These are phyloP conservation scores for Phoebastria nigripes DNA, from an alignment of 2,797 vertebrate species.

Conservation along the genomic window DNA sequence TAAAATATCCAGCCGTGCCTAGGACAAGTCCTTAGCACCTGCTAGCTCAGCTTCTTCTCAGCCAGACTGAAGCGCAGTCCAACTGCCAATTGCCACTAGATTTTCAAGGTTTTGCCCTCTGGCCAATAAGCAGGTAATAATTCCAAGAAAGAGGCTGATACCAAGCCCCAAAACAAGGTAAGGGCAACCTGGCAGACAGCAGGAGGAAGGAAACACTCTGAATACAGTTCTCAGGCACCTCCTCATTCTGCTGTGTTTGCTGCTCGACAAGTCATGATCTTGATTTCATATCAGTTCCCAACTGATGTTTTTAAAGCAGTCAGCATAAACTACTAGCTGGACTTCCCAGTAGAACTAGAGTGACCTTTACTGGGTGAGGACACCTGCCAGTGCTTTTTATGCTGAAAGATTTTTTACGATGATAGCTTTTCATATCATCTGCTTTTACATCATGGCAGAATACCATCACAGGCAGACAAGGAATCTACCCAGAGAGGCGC, in stretches of 20 bases:
- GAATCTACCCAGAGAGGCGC: not conserved
- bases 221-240: not conserved
- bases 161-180: not conserved
- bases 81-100: not conserved
- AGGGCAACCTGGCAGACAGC: not conserved
- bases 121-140: not conserved
- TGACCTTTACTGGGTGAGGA: not conserved
- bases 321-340: not conserved
- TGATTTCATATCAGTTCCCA: not conserved
- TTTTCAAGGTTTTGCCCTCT: constrained; percentile 38
- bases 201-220: not conserved
- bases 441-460: not conserved
- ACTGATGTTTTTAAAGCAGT: not conserved
- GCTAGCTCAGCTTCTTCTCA: not conserved
- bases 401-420: not conserved
- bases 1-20: not conserved
- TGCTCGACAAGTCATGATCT: not conserved
- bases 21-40: not conserved
- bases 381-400: not conserved
- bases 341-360: not conserved
- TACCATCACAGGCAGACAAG: not conserved
- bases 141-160: not conserved
- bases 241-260: not conserved
- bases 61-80: not conserved
- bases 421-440: not conserved